Evolutionary conservation across 2,888 invertebrate genomes (phyloP).

Genomic region (Dasysyrphus albostriatus): DNA sequence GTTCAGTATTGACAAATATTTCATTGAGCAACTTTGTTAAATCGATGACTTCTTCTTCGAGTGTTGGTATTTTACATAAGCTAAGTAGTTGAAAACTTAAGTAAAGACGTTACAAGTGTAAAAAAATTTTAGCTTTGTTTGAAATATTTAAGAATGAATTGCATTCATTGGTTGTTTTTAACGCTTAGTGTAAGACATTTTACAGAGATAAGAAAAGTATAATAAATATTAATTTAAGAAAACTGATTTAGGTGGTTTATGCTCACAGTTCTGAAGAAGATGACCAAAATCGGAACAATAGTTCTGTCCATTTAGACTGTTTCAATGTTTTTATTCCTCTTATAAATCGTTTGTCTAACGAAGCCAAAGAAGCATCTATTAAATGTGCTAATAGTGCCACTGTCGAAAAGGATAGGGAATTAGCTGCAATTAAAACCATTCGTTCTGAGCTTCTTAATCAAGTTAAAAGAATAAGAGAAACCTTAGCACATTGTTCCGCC

Average conservation of each 20-base stretch:
- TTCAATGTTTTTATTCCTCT: conserved; percentile 18
- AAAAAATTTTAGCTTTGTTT: not conserved
- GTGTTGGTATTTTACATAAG: not conserved
- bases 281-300: not conserved
- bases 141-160: not conserved
- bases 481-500: not conserved
- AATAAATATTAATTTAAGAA: not conserved
- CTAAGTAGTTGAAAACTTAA: not conserved
- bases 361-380: not conserved
- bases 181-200: not conserved
- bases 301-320: conserved; percentile 3
- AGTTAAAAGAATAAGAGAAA: conserved; percentile 20
- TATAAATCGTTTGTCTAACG: not conserved
- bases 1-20: not conserved
- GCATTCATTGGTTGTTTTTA: not conserved
- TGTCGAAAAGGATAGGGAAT: conserved; percentile 6
- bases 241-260: not conserved
- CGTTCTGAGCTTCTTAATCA: conserved; percentile 1
- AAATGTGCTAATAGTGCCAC: not conserved
- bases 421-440: not conserved
- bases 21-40: not conserved
- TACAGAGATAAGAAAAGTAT: not conserved
- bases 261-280: not conserved
- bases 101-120: not conserved
- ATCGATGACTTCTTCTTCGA: not conserved